Conservation (phyloP, 2,888 invertebrate genomes). For the Copidosoma aretas region DNA sequence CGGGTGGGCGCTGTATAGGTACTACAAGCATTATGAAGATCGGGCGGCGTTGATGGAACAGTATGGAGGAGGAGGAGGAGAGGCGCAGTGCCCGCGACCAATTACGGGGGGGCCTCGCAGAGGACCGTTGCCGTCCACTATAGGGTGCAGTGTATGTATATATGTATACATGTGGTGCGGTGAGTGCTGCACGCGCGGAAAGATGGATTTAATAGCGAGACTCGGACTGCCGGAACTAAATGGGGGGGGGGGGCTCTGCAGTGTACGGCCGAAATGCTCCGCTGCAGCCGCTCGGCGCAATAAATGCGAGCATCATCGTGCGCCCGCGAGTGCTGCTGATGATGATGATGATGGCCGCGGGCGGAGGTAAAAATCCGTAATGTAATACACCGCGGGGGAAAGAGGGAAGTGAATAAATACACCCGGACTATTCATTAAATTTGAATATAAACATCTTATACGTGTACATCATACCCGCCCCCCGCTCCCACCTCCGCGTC, state of each 20-base stretch:
- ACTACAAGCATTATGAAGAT: background rate
- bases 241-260: no score
- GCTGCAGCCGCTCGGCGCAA: conserved; percentile 14
- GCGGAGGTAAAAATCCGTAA: background rate
- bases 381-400: conserved; percentile 5
- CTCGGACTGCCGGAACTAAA: conserved; percentile 35
- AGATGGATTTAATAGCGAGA: no score
- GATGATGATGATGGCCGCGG: no score
- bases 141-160: background rate
- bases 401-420: conserved; percentile 7
- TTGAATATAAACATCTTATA: conserved; percentile 30
- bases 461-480: no score
- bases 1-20: background rate
- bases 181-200: background rate
- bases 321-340: no score
- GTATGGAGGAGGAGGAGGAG: conserved; percentile 14
- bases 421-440: conserved; percentile 27
- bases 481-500: no score
- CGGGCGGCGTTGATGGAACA: background rate
- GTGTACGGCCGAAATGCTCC: conserved; percentile 6
- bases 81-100: conserved; percentile 22
- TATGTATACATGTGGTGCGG: no score
- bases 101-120: conserved; percentile 31
- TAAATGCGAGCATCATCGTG: no score
- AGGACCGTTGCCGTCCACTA: no score